Evolutionary conservation across 2,113 vertebrate species (phyloP).

Genomic region (Protobothrops mucrosquamatus): DNA sequence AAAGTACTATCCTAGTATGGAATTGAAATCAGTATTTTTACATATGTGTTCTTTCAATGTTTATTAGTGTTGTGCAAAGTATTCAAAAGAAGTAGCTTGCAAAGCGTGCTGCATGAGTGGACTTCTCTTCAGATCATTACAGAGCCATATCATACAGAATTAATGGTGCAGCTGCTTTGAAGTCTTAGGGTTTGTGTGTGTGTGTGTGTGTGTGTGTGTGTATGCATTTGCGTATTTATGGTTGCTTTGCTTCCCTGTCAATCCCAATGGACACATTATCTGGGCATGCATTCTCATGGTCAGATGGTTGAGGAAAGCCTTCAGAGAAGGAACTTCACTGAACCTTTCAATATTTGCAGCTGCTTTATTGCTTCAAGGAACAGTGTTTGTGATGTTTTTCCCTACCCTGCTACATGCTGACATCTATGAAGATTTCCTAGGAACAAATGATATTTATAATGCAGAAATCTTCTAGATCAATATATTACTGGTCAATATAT

Average conservation of each 20-base stretch:
- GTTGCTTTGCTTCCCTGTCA: background rate
- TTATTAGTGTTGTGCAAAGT: background rate
- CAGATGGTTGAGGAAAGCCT: background rate
- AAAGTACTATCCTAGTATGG: background rate
- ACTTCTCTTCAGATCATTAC: background rate
- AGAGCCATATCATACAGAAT: background rate
- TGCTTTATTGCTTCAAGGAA: background rate
- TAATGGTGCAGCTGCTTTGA: background rate
- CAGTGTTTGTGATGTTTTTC: background rate
- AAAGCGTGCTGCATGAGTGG: background rate
- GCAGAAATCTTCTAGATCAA: background rate
- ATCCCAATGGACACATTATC: background rate
- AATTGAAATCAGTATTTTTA: background rate
- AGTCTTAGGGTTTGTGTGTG: background rate
- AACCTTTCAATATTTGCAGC: background rate
- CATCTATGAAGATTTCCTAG: constrained; percentile 3
- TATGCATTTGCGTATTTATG: background rate
- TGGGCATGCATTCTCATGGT: background rate
- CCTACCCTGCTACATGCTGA: background rate
- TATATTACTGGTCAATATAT: background rate
- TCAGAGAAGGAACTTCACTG: background rate
- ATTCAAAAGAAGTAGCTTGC: background rate
- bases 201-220: too few relatives aligned
- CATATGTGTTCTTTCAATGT: background rate
- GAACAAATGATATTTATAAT: background rate